phyloP scores from a whole-genome alignment of 2,113 vertebrate species.

The Cygnus atratus region DNA sequence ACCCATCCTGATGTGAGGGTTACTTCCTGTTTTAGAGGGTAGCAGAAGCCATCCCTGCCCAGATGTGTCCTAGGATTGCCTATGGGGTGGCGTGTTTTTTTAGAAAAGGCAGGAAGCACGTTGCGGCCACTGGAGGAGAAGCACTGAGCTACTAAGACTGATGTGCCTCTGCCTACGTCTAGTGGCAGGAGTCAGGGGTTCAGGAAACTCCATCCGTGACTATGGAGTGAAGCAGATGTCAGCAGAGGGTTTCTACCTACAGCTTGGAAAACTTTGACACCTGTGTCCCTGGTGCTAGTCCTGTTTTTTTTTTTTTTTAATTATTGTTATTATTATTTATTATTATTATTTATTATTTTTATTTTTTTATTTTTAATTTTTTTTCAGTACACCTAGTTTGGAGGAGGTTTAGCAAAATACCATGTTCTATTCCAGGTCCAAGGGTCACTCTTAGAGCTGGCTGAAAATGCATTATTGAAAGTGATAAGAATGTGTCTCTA shows the following conservation, averaged over 20 bases:
- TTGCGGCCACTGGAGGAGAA: neutral
- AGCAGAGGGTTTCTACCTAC: neutral
- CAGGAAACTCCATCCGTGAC: neutral
- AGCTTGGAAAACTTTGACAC: neutral
- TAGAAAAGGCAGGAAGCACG: accelerated
- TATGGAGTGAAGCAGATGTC: neutral
- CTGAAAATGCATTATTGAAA: neutral
- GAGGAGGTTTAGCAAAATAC: neutral
- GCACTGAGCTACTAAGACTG: neutral
- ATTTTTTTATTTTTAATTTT: neutral
- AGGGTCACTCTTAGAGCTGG: neutral
- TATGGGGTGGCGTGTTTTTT: neutral
- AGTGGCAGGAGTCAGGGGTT: neutral
- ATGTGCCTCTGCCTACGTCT: accelerated
- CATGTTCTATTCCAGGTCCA: neutral
- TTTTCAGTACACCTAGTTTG: neutral
- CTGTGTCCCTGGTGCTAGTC: neutral
- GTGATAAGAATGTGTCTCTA: neutral
- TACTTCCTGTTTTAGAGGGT: neutral
- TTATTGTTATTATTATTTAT: too few species aligned
- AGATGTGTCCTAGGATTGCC: neutral
- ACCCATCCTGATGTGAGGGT: accelerated
- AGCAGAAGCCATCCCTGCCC: neutral
- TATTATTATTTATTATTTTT: neutral
- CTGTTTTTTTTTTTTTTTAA: neutral